Conservation (phyloP, 2,113 vertebrate genomes). For the Glaucomys volans region DNA sequence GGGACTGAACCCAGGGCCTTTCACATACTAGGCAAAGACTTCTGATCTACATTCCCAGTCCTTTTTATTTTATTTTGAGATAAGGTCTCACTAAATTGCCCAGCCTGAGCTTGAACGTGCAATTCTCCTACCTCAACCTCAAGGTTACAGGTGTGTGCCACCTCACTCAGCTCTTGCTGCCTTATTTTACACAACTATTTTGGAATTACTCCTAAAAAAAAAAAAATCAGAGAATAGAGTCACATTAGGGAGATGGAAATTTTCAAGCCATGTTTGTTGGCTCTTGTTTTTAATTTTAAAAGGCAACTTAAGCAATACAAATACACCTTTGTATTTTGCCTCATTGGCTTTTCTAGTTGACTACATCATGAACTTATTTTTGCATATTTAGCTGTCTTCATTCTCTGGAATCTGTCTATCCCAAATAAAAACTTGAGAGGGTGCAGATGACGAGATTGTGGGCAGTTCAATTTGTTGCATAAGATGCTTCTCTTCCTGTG, state of each 20-base stretch:
- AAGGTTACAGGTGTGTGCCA: background rate
- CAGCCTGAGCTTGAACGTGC: background rate
- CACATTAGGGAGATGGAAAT: background rate
- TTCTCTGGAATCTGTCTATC: slow-evolving; percentile 21
- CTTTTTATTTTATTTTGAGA: background rate
- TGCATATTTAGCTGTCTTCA: slow-evolving; percentile 11
- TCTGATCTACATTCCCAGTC: background rate
- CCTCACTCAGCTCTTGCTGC: background rate
- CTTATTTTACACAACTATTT: slow-evolving; percentile 39
- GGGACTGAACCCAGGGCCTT: background rate
- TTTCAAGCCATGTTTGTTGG: background rate
- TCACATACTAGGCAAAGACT: background rate
- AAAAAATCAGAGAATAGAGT: background rate
- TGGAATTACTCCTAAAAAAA: background rate
- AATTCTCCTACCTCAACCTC: background rate
- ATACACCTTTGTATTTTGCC: slow-evolving; percentile 63
- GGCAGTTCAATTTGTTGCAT: slow-evolving; percentile 21
- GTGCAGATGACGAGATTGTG: background rate
- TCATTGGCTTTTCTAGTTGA: slow-evolving; percentile 68
- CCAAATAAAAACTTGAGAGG: background rate
- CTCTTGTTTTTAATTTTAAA: slow-evolving; percentile 57
- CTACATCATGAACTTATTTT: slow-evolving; percentile 36
- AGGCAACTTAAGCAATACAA: slow-evolving; percentile 29
- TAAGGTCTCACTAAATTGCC: background rate
- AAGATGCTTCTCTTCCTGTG: slow-evolving; percentile 8